These are phyloP conservation scores for Caracal caracal DNA, from an alignment of 2,113 vertebrate genomes.

Conservation along the genomic window DNA sequence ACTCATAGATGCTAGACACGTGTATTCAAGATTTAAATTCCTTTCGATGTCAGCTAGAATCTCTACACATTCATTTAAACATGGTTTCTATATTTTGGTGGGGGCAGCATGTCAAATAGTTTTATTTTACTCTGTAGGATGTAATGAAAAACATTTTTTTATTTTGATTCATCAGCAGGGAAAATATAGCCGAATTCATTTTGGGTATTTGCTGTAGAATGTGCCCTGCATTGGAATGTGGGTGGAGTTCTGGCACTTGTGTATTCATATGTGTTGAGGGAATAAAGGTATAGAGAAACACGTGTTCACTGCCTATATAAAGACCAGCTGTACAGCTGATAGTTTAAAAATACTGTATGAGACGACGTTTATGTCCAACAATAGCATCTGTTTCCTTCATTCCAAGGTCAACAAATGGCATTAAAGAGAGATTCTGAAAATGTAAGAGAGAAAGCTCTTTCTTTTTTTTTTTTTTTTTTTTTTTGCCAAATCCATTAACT, in stretches of 20 bases:
- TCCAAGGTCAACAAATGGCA: conserved; percentile 75
- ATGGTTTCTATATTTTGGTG: conserved; percentile 6
- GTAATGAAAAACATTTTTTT: neutral
- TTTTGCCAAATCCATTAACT: conserved; percentile 17
- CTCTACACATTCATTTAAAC: conserved; percentile 39
- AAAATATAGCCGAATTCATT: neutral
- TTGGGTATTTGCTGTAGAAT: neutral
- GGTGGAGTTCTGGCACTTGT: conserved; percentile 42
- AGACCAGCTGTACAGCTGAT: conserved; percentile 61
- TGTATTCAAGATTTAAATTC: conserved; percentile 12
- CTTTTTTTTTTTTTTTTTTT: neutral
- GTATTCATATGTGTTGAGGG: conserved; percentile 17
- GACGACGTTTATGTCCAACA: neutral
- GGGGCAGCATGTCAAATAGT: neutral
- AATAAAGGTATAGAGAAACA: conserved; percentile 72
- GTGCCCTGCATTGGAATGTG: neutral
- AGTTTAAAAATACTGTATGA: conserved; percentile 72
- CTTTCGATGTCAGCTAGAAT: neutral
- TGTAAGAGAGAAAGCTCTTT: neutral
- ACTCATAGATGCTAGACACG: neutral
- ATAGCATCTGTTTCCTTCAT: conserved; percentile 78
- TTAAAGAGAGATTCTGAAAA: conserved; percentile 41
- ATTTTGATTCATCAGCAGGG: neutral
- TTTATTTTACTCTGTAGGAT: conserved; percentile 27
- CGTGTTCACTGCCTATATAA: conserved; percentile 64